Percentiles rank a stretch among this genome's conserved stretches.
phyloP scores from a whole-genome alignment of 2,797 vertebrate genomes.

The Enteromius paludinosus region DNA sequence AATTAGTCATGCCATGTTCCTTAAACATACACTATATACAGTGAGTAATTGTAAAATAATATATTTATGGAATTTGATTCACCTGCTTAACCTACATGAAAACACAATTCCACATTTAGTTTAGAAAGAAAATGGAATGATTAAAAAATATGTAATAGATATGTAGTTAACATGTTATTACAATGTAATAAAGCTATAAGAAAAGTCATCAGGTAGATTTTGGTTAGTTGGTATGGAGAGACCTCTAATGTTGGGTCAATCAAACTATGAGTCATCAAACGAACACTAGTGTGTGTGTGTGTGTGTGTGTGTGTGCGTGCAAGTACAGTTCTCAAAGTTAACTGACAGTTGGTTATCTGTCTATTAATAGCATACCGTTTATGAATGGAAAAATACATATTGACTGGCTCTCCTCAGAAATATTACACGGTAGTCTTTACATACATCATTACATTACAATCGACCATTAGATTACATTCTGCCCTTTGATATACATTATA shows the following conservation, averaged over 20 bases:
- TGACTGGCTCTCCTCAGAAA: neutral
- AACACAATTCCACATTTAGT: neutral
- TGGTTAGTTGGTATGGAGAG: neutral
- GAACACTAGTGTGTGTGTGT: neutral
- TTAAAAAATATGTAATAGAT: neutral
- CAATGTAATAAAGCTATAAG: neutral
- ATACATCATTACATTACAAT: neutral
- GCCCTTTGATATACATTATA: neutral
- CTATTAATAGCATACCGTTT: neutral
- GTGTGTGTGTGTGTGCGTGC: neutral
- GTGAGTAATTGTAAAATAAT: neutral
- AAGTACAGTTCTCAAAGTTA: neutral
- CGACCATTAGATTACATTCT: neutral
- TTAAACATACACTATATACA: neutral
- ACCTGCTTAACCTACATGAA: neutral
- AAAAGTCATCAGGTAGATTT: conserved; percentile 31
- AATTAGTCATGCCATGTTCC: neutral
- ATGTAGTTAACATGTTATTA: neutral
- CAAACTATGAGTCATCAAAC: conserved; percentile 48
- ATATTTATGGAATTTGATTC: neutral
- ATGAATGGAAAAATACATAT: neutral
- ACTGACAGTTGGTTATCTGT: neutral
- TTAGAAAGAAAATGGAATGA: neutral
- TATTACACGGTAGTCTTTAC: neutral
- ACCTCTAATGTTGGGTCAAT: conserved; percentile 10